These are phyloP conservation scores for Argentina silus DNA, from an alignment of 2,797 vertebrate genomes.

Conservation along the genomic window DNA sequence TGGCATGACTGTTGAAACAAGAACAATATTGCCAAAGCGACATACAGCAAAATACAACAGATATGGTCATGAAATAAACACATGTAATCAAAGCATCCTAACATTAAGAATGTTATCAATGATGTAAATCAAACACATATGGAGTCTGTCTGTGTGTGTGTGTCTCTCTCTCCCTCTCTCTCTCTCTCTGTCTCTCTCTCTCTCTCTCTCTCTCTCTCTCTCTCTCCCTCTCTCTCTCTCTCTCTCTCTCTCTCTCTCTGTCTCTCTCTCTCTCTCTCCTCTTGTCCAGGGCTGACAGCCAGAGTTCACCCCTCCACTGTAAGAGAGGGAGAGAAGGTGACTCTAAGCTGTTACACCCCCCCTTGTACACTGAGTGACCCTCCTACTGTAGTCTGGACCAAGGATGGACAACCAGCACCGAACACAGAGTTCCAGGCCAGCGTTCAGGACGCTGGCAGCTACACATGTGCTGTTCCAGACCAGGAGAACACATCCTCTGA, in stretches of 20 bases:
- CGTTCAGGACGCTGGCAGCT: slow-evolving; percentile 56
- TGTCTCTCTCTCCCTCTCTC: no score
- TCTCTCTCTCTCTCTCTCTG: no score
- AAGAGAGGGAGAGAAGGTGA: slow-evolving; percentile 52
- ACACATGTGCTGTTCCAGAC: slow-evolving; percentile 48
- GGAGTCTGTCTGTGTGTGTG: no score
- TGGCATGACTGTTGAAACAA: no score
- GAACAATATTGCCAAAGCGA: no score
- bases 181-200: no score
- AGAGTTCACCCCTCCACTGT: slow-evolving; percentile 45
- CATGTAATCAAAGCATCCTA: background rate
- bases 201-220: no score
- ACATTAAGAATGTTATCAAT: no score
- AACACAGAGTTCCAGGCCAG: slow-evolving; percentile 33
- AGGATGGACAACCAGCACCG: slow-evolving; percentile 35
- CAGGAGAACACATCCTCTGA: slow-evolving; percentile 35
- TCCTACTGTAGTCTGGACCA: slow-evolving; percentile 41
- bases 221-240: no score
- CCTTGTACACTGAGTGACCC: slow-evolving; percentile 17
- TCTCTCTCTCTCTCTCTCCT: slow-evolving; percentile 10
- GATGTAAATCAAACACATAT: no score
- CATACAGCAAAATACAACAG: no score
- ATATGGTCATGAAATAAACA: no score
- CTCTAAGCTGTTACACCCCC: slow-evolving; percentile 38
- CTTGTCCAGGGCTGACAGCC: slow-evolving; percentile 45